Base-by-base conservation (phyloP, 37 sponge, comb jelly and placozoan genomes). In the Tethya wilhelma region DNA sequence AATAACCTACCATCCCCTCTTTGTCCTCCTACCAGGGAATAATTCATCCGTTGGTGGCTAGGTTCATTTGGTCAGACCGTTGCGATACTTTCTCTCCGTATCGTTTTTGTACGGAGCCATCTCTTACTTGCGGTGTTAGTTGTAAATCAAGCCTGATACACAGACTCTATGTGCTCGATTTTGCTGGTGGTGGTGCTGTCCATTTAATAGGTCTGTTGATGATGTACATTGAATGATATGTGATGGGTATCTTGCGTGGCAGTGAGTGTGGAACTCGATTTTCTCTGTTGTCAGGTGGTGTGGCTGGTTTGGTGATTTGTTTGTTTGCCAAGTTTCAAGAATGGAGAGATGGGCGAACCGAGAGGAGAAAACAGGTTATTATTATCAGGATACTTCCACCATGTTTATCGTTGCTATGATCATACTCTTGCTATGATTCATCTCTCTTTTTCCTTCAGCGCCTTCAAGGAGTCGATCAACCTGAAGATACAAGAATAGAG, bases 181-280 rank as follows among this genome's bases (percentile, higher is more conserved):
- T 96, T 90, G 96, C 96, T 45, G 93, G 96, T 38, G 93, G 93
- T 36, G 96, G 96, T 25, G 88, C 93, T 14, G 96, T 96, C 17
- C 96, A 96, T 83, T 77, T 96, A 36, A 64, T 96, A 39, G 96
- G 96, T 90, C 34, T 28, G 70, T 68, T n/a, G n/a, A n/a, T n/a
- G n/a, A n/a, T n/a, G n/a, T n/a, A n/a, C n/a, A n/a, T n/a, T n/a
- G n/a, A n/a, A n/a, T n/a, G n/a, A n/a, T n/a, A n/a, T n/a, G n/a
- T n/a, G n/a, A n/a, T n/a, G n/a, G n/a, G n/a, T n/a, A n/a, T n/a
- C 63, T 32, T 42, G 28, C 28, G 44, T 7, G 53, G 2, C 19
- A 11, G 38, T n/a, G 20, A 25, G 73, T 59, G 33, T 36, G 64
- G 26, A 70, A 7, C 73, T 9, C 7, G 17, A 34, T 36, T 8